These are phyloP conservation scores for Polia nebulosa DNA, from an alignment of 2,888 invertebrate species.

Conservation along the genomic window DNA sequence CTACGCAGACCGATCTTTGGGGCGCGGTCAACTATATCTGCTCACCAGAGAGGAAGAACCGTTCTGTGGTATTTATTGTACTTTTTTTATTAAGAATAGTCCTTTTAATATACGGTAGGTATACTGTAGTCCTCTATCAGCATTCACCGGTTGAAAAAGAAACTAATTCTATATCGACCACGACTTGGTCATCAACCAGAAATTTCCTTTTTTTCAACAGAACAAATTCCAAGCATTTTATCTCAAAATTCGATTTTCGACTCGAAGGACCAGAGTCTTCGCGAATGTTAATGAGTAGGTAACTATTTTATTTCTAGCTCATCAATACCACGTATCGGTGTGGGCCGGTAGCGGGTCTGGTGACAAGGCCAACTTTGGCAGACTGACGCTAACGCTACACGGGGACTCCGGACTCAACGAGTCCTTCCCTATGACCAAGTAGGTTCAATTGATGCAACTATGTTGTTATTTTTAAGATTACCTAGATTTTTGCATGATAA, in stretches of 20 bases:
- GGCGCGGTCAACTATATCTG: constrained; percentile 96
- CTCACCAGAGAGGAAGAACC: constrained; percentile 97
- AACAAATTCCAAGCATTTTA: too few relatives aligned
- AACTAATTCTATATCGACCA: not conserved
- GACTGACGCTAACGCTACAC: constrained; percentile 94
- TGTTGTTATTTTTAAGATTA: too few relatives aligned
- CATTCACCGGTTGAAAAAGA: not conserved
- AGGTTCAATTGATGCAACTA: constrained; percentile 72
- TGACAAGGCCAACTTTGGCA: constrained; percentile 93
- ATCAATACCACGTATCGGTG: constrained; percentile 96
- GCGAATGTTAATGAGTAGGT: not conserved
- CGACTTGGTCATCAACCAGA: too few relatives aligned
- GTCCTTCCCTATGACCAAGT: constrained; percentile 97
- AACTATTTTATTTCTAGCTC: constrained; percentile 90
- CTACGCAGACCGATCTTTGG: constrained; percentile 96
- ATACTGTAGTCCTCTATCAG: too few relatives aligned
- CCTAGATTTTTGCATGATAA: too few relatives aligned
- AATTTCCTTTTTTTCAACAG: too few relatives aligned
- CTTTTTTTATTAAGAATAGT: not conserved
- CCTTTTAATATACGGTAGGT: too few relatives aligned
- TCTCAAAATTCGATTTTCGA: not conserved
- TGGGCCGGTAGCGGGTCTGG: constrained; percentile 92
- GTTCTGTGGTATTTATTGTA: constrained; percentile 93
- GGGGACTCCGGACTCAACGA: constrained; percentile 96
- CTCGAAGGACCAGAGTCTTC: not conserved